Percentiles rank a stretch among this genome's conserved stretches.
These are phyloP conservation scores for Hyppa rectilinea DNA, from an alignment of 2,888 invertebrate genomes.

Conservation along the genomic window DNA sequence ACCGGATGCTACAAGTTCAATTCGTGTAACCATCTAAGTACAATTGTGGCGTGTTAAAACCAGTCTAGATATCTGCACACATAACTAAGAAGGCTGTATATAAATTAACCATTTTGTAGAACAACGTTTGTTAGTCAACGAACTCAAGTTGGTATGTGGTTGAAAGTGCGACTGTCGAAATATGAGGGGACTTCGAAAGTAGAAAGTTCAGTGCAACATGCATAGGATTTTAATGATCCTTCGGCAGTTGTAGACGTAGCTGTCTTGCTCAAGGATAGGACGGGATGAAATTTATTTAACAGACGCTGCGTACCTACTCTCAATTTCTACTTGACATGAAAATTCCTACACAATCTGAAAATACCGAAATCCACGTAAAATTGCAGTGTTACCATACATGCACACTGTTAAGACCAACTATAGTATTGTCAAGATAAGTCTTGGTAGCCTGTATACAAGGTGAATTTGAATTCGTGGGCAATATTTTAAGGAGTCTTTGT, in stretches of 20 bases:
- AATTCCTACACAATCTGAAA: not conserved
- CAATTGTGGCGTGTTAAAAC: slow-evolving; percentile 35
- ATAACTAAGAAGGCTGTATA: slow-evolving; percentile 17
- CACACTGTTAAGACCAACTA: not conserved
- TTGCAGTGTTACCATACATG: not conserved
- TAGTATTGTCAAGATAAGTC: not conserved
- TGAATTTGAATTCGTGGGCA: too few species aligned
- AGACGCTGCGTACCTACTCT: not conserved
- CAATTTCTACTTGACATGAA: not conserved
- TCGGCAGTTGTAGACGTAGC: not conserved
- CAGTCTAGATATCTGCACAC: slow-evolving; percentile 6
- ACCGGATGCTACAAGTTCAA: slow-evolving; percentile 21
- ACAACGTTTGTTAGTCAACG: slow-evolving; percentile 46
- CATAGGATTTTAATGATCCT: slow-evolving; percentile 28
- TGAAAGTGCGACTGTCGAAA: slow-evolving; percentile 50
- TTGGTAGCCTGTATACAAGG: too few species aligned
- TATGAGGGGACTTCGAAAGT: slow-evolving; percentile 28
- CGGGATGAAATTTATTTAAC: not conserved
- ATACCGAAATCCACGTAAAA: not conserved
- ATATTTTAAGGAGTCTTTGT: too few species aligned
- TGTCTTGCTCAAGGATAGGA: not conserved
- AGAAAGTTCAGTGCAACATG: slow-evolving; percentile 49
- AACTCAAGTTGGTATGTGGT: slow-evolving; percentile 36
- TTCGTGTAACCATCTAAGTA: slow-evolving; percentile 2
- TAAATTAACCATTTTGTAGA: slow-evolving; percentile 36